These are phyloP conservation scores for Vanessa tameamea DNA, from an alignment of 1,140 invertebrate genomes.

Conservation along the genomic window DNA sequence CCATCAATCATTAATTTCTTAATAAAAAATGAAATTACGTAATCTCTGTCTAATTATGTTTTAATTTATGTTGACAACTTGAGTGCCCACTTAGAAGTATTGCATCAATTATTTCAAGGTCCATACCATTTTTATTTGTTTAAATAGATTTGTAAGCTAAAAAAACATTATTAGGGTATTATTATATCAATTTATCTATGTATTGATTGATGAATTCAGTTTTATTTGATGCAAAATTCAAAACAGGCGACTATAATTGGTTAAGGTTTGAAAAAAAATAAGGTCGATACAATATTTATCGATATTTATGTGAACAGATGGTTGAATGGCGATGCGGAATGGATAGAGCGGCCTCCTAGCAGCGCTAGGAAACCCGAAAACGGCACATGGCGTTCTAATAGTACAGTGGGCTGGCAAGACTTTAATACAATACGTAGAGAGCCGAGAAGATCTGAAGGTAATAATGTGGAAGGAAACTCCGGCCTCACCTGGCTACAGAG, in stretches of 20 bases:
- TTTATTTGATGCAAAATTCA: not conserved
- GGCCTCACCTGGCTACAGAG: conserved; percentile 88
- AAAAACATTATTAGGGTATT: not conserved
- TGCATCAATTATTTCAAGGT: conserved; percentile 17
- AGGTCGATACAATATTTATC: not conserved
- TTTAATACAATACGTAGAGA: conserved; percentile 50
- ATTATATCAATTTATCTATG: not conserved
- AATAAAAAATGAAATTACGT: not conserved
- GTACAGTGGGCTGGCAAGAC: conserved; percentile 67
- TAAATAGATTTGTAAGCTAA: not conserved
- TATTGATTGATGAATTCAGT: not conserved
- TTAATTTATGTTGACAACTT: conserved; percentile 17
- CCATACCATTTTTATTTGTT: not conserved
- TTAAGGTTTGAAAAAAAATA: not conserved
- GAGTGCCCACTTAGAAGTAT: conserved; percentile 19
- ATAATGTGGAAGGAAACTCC: conserved; percentile 57
- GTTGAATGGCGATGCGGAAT: conserved; percentile 69
- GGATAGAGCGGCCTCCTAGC: conserved; percentile 62
- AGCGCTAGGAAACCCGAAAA: conserved; percentile 62
- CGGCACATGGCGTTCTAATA: conserved; percentile 67
- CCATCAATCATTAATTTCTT: conserved; percentile 10
- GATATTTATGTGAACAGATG: conserved; percentile 51
- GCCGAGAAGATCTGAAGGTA: conserved; percentile 62
- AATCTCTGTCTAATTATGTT: conserved; percentile 1
- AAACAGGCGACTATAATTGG: not conserved